These are phyloP conservation scores for Pammene fasciana DNA, from an alignment of 2,888 invertebrate species.

Conservation along the genomic window DNA sequence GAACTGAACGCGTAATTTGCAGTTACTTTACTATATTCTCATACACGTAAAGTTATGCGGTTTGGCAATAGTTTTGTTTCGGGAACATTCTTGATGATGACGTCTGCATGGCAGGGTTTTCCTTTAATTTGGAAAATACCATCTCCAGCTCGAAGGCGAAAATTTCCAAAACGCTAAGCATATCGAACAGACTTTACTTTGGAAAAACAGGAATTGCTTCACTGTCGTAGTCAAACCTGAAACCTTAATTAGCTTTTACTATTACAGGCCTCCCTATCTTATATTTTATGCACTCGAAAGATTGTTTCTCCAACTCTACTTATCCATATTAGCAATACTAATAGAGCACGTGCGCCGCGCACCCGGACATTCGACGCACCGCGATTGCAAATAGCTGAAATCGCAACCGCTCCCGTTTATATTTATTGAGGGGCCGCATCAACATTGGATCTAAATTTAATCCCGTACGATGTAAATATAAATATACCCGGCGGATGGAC, in stretches of 20 bases:
- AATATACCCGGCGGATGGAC: slow-evolving; percentile 63
- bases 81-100: slow-evolving; percentile 6
- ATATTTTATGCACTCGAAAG: too few relatives aligned
- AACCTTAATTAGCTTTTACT: too few relatives aligned
- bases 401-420: slow-evolving; percentile 43
- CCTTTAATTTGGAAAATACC: background rate
- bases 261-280: too few relatives aligned
- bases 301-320: too few relatives aligned
- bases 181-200: too few relatives aligned
- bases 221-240: too few relatives aligned
- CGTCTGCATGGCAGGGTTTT: background rate
- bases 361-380: slow-evolving; percentile 45
- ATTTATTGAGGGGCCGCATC: slow-evolving; percentile 59
- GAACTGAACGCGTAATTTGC: background rate
- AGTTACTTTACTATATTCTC: background rate
- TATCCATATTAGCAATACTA: background rate
- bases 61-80: slow-evolving; percentile 10
- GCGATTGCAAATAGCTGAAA: slow-evolving; percentile 45
- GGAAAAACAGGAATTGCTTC: too few relatives aligned
- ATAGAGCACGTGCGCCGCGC: slow-evolving; percentile 15
- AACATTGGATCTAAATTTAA: slow-evolving; percentile 68
- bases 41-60: background rate
- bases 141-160: background rate
- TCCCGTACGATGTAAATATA: slow-evolving; percentile 57
- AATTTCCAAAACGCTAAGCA: too few relatives aligned